Evolutionary conservation across 2,888 invertebrate genomes (phyloP).

Genomic region (Drosophila neotestacea): DNA sequence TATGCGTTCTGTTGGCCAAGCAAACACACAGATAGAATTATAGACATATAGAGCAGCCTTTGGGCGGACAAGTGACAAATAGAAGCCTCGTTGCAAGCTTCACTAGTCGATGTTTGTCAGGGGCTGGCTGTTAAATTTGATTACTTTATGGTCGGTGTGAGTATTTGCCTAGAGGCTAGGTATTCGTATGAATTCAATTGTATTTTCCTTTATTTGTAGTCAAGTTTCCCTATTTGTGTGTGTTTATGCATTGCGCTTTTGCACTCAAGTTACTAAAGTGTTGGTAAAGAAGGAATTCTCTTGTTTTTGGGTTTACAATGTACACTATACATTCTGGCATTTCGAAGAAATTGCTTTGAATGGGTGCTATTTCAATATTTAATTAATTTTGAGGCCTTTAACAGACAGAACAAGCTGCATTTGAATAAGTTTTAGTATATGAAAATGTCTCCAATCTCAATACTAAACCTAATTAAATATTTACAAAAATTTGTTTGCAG

Average conservation of each 20-base stretch:
- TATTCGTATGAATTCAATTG: slow-evolving; percentile 39
- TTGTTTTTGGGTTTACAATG: not conserved
- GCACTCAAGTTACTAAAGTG: slow-evolving; percentile 18
- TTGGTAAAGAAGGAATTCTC: slow-evolving; percentile 32
- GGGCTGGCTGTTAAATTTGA: slow-evolving; percentile 62
- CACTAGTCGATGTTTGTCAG: slow-evolving; percentile 31
- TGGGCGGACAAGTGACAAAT: slow-evolving; percentile 66
- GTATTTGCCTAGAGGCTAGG: slow-evolving; percentile 52
- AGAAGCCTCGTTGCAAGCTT: slow-evolving; percentile 24
- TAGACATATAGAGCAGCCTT: slow-evolving; percentile 22
- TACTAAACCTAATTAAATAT: slow-evolving; percentile 68
- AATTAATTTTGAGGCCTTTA: slow-evolving; percentile 30
- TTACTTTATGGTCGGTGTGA: slow-evolving; percentile 64
- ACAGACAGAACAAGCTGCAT: slow-evolving; percentile 42
- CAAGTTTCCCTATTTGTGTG: slow-evolving; percentile 21
- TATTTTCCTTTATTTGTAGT: slow-evolving; percentile 25
- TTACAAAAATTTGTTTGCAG: slow-evolving; percentile 53
- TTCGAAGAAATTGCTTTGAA: slow-evolving; percentile 52
- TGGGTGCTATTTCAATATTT: slow-evolving; percentile 60
- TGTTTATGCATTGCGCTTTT: slow-evolving; percentile 65
- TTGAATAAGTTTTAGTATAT: slow-evolving; percentile 45
- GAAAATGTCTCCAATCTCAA: slow-evolving; percentile 14
- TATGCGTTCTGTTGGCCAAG: slow-evolving; percentile 40
- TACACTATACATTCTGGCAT: slow-evolving; percentile 18
- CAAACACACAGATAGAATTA: slow-evolving; percentile 32